Percentiles rank a stretch among this genome's conserved stretches.
Evolutionary conservation across 2,797 vertebrate species (phyloP).

Genomic region (Anabas testudineus): DNA sequence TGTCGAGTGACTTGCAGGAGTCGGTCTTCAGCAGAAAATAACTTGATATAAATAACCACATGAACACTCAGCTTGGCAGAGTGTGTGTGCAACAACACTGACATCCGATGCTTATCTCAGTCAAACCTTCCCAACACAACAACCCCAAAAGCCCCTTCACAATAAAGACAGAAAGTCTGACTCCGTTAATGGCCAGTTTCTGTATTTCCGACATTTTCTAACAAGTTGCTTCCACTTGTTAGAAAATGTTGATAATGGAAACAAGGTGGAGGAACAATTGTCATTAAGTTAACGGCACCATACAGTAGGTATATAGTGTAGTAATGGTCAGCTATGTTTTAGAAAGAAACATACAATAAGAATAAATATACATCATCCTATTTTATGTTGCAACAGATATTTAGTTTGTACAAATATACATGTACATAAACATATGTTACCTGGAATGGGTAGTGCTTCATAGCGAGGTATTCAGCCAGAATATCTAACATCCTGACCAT

Average conservation of each 20-base stretch:
- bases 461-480: conserved; percentile 95
- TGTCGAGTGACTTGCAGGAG: conserved; percentile 51
- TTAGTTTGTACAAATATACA: neutral
- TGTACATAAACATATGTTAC: conserved; percentile 71
- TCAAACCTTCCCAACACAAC: conserved; percentile 27
- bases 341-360: neutral
- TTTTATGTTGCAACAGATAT: neutral
- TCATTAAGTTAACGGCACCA: neutral
- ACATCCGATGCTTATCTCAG: conserved; percentile 68
- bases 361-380: neutral
- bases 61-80: conserved; percentile 58
- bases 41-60: conserved; percentile 90
- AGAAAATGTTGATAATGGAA: neutral
- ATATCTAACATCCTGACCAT: conserved; percentile 99
- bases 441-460: conserved; percentile 97
- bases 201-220: neutral
- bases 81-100: conserved; percentile 61
- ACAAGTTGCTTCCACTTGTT: neutral
- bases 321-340: neutral
- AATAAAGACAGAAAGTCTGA: conserved; percentile 31
- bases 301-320: neutral
- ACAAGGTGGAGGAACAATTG: neutral
- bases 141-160: conserved; percentile 15
- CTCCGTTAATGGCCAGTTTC: neutral
- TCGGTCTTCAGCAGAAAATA: conserved; percentile 81